Base-by-base conservation (phyloP, 2,797 vertebrate species). In the Sebastes kiyomatsui region DNA sequence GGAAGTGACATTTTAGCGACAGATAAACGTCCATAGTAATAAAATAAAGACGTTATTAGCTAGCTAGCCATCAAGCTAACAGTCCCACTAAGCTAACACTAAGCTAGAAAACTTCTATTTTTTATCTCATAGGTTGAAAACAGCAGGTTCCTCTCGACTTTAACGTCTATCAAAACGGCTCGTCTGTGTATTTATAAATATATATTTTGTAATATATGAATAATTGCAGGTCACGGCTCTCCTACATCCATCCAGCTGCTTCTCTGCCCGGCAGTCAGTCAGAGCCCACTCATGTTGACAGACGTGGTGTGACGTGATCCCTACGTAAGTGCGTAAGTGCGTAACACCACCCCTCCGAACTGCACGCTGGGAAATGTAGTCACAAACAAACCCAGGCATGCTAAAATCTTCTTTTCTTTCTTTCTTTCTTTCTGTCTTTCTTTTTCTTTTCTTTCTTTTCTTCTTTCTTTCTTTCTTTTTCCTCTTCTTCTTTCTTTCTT, bases 251-350 rank as follows among this genome's bases (percentile, higher is more conserved):
- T 87, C 87, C 92, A 90, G 88, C 90, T 85, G 90, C 91, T 92
- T 88, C 84, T 76, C 75, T 79, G 42, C 76, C 75, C 86, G 55
- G 79, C 81, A 75, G 75, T 82, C 35, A 38, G 35, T 38, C 35
- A 38, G 35, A 38, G 79, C 77, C 89, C 85, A 88, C 89, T 94
- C 88, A 80, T 93, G 93, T 94, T 95, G 95, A 94, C 93, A 92
- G 91, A 90, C 91, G 89, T 71, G 3, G 1, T 1, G 55, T 90
- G 92, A 94, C n/a, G 91, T 93, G 93, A 84, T 18, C 10, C 6
- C 35, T 38, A 0, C 35, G 33, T 35, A 1, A 12, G 10, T 6
- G 56, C 81, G 81, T 77, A 46, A 3, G 11, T 38, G 35, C 35
- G 35, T 38, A 38, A 14, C 35, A 38, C 12, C 35, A 5, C 35